Percentiles rank a stretch among this genome's conserved stretches.
Conservation (phyloP, 2,888 invertebrate species). For the Thumatha senex region DNA sequence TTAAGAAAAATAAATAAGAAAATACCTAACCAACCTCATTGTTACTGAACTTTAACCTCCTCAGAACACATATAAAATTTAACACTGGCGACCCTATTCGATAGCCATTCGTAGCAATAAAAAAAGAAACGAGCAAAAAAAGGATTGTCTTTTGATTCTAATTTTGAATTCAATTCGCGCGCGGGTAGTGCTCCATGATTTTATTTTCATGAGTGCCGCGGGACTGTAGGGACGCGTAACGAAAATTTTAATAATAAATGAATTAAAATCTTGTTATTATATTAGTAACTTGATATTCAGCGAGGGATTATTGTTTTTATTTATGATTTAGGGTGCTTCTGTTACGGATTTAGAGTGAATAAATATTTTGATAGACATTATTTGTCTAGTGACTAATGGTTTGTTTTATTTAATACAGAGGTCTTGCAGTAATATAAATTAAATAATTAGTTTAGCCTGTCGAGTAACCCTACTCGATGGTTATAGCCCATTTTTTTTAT, state of each 20-base stretch:
- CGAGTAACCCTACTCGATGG: too few relatives aligned
- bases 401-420: not conserved
- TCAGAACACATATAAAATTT: slow-evolving; percentile 70
- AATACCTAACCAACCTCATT: slow-evolving; percentile 27
- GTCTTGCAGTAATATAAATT: too few relatives aligned
- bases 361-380: slow-evolving; percentile 32
- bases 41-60: slow-evolving; percentile 37
- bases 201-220: slow-evolving; percentile 80
- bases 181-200: slow-evolving; percentile 77
- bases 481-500: too few relatives aligned
- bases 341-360: slow-evolving; percentile 34
- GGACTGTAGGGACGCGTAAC: slow-evolving; percentile 54
- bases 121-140: slow-evolving; percentile 58
- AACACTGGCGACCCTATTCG: slow-evolving; percentile 62
- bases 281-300: slow-evolving; percentile 45
- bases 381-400: slow-evolving; percentile 20
- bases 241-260: slow-evolving; percentile 70
- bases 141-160: slow-evolving; percentile 80
- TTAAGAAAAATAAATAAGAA: slow-evolving; percentile 17
- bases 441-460: too few relatives aligned
- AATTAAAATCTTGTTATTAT: slow-evolving; percentile 58
- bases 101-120: slow-evolving; percentile 71
- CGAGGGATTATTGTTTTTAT: slow-evolving; percentile 51
- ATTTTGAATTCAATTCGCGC: slow-evolving; percentile 80
- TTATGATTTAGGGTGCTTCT: slow-evolving; percentile 34